Base-by-base conservation (phyloP, 2,113 vertebrate species). In the Columba janthina region DNA sequence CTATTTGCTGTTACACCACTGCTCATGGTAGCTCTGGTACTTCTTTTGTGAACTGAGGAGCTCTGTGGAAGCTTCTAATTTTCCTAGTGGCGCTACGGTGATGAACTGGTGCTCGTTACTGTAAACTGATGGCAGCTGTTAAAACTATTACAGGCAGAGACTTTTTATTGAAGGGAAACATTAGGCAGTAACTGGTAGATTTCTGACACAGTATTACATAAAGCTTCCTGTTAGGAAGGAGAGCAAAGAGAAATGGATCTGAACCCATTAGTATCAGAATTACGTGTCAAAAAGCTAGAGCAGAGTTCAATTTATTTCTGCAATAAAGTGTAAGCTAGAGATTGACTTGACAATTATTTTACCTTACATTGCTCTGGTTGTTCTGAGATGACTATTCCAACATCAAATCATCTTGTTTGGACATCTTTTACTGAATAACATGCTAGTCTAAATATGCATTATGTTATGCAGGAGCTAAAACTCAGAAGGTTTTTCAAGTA, bases 241-340 rank as follows among this genome's bases (percentile, higher is more conserved):
- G 77, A 96, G 90, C 85, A 94, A 96, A 97, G 90, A 97, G 88
- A 98, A 97, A 96, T 97, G 88, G 78, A 97, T 98, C 93, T 96
- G 86, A 97, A 97, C 93, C 92, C 95, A 95, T 97, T 98, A 97
- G 94, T 97, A 96, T 97, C 80, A 96, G 95, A 98, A 98, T 98
- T 98, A 97, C 54, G 40, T 98, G 97, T 97, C 97, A 97, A 95
- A 98, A 97, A 98, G 84, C 95, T 96, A 67, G 87, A 97, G 92
- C 95, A 97, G 95, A 95, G 95, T 98, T 98, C 97, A 97, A 89
- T 97, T 98, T 98, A 98, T 98, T 98, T 97, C 96, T 97, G 92
- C 92, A 97, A 93, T 97, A 97, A 97, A 96, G 91, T 96, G 93
- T 85, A 97, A 96, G 85, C 76, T 90, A 69, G 85, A 97, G 89